phyloP scores from a whole-genome alignment of 2,113 vertebrate species.

The Carollia perspicillata region DNA sequence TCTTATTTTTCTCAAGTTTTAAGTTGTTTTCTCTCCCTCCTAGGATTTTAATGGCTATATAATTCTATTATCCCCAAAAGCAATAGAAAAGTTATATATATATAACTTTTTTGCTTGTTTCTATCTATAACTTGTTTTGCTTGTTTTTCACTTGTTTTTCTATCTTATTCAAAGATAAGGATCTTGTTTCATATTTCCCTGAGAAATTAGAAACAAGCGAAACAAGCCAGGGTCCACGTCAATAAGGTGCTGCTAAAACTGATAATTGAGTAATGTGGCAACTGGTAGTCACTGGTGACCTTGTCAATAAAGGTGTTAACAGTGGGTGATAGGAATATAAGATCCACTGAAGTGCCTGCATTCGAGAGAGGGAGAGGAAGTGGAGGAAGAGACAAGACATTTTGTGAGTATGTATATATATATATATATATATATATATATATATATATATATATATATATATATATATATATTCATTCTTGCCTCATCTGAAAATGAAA shows the following conservation, averaged over 20 bases:
- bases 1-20: neutral
- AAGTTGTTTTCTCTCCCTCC: neutral
- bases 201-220: neutral
- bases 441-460: too few species aligned
- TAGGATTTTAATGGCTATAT: neutral
- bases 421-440: too few species aligned
- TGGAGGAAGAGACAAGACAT: neutral
- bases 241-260: neutral
- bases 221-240: neutral
- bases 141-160: too few species aligned
- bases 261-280: neutral
- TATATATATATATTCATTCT: neutral
- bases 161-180: neutral
- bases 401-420: too few species aligned
- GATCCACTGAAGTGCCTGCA: neutral
- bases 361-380: neutral
- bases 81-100: neutral
- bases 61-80: neutral
- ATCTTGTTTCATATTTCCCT: constrained; percentile 12
- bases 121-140: too few species aligned
- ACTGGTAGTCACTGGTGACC: neutral
- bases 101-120: too few species aligned
- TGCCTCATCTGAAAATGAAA: neutral
- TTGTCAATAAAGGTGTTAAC: neutral
- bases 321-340: neutral